Evolutionary conservation across 1,140 invertebrate species (phyloP), one percentile per base, ranked within the genome.

Genomic region (Metopolophium dirhodum): DNA sequence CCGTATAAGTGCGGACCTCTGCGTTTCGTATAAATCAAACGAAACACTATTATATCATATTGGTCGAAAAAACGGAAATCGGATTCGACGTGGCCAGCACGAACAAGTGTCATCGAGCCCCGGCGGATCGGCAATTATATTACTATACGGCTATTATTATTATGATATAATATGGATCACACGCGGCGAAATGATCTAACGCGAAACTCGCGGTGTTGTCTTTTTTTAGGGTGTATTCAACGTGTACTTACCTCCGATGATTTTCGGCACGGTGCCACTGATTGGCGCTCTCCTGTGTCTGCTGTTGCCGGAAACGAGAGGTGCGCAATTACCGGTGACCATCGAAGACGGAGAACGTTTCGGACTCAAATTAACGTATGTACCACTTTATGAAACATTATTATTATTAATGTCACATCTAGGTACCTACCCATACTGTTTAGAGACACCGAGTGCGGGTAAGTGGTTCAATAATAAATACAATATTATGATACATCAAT

Each of bases 341-440:
- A 95, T 98, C 2, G 96, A 96, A 93, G 98, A 98, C 94, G 98
- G 97, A 20, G 98, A 98, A 95, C 96, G 97, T 94, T 98, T 98
- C 94, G 98, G 98, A 14, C 82, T 93, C 11, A 93, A 93, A 57
- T 11, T 14, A 7, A 96, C 96, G 91, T 93, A 86, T 18, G 77
- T 68, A 86, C 30, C 4, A 30, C 7, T 41, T 47, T 47, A 47
- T 9, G 0, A 30, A 45, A 30, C 3, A 30, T 47, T 22, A 37
- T 22, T 83, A 22, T 68, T 68, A 68, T 68, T 57, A 22, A 22
- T 68, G 9, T 68, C 0, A 68, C 30, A 30, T 30, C 7, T 26
- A 61, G 30, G 2, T 23, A n/a, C n/a, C n/a, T n/a, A n/a, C n/a
- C n/a, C 1, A 30, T 7, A 61, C 57, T 0, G 14, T 82, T 9